phyloP scores from a whole-genome alignment of 2,888 invertebrate species.

The Laspeyria flexula region DNA sequence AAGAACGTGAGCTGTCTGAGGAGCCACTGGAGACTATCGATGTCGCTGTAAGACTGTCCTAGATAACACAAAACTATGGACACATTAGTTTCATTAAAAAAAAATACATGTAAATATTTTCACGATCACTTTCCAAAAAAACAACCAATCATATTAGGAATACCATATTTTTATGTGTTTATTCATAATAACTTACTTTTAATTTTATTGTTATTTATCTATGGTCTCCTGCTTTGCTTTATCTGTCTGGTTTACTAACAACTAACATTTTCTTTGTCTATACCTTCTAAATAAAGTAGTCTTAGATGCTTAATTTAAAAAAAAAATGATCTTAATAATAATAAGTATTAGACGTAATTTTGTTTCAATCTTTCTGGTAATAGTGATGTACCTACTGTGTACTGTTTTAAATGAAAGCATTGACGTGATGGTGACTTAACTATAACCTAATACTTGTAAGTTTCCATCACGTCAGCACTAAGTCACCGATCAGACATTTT shows the following conservation, averaged over 20 bases:
- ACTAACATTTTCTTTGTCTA: constrained; percentile 11
- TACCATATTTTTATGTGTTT: no score
- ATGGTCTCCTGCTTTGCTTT: constrained; percentile 28
- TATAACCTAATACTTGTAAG: no score
- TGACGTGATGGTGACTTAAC: no score
- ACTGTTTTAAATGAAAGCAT: no score
- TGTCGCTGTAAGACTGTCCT: constrained; percentile 59
- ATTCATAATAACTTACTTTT: not conserved
- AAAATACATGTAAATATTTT: constrained; percentile 49
- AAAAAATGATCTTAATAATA: no score
- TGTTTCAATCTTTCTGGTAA: no score
- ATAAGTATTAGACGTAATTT: no score
- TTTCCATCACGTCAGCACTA: no score
- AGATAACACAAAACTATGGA: constrained; percentile 35
- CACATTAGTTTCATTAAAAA: constrained; percentile 46
- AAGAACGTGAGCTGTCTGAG: constrained; percentile 54
- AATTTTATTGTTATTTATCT: constrained; percentile 10
- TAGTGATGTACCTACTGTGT: no score
- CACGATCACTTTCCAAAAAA: constrained; percentile 2
- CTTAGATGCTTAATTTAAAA: no score
- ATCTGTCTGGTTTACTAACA: constrained; percentile 11
- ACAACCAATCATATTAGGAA: not conserved
- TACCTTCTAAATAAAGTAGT: no score
- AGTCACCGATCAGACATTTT: no score
- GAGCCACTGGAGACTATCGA: constrained; percentile 51